Percentiles rank a stretch among this genome's conserved stretches.
These are phyloP conservation scores for Watsonalla cultraria DNA, from an alignment of 2,888 invertebrate genomes.

Conservation along the genomic window DNA sequence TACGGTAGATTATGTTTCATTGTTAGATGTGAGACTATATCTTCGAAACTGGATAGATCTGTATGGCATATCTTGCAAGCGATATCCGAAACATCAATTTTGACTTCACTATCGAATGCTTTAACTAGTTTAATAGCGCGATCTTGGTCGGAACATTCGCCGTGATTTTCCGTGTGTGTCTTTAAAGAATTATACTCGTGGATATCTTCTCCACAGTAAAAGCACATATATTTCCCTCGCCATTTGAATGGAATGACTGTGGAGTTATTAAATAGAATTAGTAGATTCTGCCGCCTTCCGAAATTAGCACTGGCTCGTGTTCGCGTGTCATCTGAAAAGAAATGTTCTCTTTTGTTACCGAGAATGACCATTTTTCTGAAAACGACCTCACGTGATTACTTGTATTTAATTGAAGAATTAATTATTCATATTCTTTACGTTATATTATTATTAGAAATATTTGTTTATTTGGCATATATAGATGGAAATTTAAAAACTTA, in stretches of 20 bases:
- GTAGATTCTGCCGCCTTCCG: slow-evolving; percentile 45
- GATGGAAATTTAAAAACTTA: no score
- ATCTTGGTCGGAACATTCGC: slow-evolving; percentile 39
- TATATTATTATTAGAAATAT: no score
- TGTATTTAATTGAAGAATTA: no score
- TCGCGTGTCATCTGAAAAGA: slow-evolving; percentile 28
- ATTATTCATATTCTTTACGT: no score
- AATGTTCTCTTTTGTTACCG: not conserved
- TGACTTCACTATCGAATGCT: slow-evolving; percentile 50
- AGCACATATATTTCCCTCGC: slow-evolving; percentile 60
- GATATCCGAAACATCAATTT: slow-evolving; percentile 58
- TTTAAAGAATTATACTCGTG: slow-evolving; percentile 33
- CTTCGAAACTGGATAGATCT: slow-evolving; percentile 26
- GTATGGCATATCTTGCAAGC: slow-evolving; percentile 47
- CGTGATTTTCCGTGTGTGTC: slow-evolving; percentile 50
- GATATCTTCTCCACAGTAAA: slow-evolving; percentile 40
- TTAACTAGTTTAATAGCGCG: slow-evolving; percentile 47
- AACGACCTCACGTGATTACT: not conserved
- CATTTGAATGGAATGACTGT: slow-evolving; percentile 64
- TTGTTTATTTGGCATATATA: no score
- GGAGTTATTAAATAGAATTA: slow-evolving; percentile 62
- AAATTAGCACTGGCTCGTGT: slow-evolving; percentile 35
- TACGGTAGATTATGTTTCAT: slow-evolving; percentile 45
- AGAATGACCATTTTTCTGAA: slow-evolving; percentile 1
- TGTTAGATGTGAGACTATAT: slow-evolving; percentile 42